These are phyloP conservation scores for Ferdinandea cuprea DNA, from an alignment of 2,888 invertebrate genomes.

Conservation along the genomic window DNA sequence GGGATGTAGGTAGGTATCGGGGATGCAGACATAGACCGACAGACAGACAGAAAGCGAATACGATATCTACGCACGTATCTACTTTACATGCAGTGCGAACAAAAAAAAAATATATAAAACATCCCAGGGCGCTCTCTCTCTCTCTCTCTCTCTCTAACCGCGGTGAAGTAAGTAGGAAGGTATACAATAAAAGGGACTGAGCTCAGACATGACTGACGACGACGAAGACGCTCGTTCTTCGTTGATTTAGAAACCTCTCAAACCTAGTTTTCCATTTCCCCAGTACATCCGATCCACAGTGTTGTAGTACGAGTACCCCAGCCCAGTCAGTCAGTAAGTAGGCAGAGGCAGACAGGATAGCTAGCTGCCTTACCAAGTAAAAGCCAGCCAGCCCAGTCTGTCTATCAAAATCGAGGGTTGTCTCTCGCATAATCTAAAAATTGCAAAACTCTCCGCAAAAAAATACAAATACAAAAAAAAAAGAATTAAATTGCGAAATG, in stretches of 20 bases:
- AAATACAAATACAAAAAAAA: constrained; percentile 26
- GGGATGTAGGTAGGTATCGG: constrained; percentile 2
- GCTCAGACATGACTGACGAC: constrained; percentile 42
- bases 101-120: constrained; percentile 56
- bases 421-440: constrained; percentile 63
- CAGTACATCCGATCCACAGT: constrained; percentile 56
- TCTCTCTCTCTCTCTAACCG: too few relatives aligned
- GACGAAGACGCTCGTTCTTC: constrained; percentile 5
- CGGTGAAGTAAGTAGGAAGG: too few relatives aligned
- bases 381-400: constrained; percentile 37
- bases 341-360: constrained; percentile 7
- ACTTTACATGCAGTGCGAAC: constrained; percentile 64
- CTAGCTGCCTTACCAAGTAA: background rate
- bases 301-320: constrained; percentile 30
- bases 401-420: constrained; percentile 70
- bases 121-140: constrained; percentile 16
- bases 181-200: constrained; percentile 30
- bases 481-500: constrained; percentile 51
- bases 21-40: constrained; percentile 41
- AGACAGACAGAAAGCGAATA: constrained; percentile 48
- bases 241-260: constrained; percentile 50
- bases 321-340: constrained; percentile 22
- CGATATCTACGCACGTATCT: constrained; percentile 55
- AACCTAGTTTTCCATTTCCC: constrained; percentile 64
- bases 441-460: constrained; percentile 49